Evolutionary conservation across 2,888 invertebrate species (phyloP).

Genomic region (Papilio demoleus): DNA sequence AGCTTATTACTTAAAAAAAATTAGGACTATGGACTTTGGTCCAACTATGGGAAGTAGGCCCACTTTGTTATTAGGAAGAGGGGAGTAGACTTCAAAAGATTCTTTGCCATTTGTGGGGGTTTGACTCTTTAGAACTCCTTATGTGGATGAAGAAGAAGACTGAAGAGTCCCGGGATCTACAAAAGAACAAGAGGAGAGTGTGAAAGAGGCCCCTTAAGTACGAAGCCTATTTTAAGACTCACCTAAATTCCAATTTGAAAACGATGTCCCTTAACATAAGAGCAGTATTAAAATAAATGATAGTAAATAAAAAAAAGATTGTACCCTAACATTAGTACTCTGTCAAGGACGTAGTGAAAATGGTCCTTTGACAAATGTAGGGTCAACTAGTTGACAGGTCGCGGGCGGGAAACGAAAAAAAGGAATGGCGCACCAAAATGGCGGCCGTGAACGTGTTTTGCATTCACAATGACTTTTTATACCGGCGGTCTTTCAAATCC

Average conservation of each 20-base stretch:
- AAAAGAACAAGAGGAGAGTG: too few relatives aligned
- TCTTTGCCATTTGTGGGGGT: too few relatives aligned
- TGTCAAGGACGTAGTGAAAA: constrained; percentile 47
- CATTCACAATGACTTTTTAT: constrained; percentile 36
- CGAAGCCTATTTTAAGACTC: background rate
- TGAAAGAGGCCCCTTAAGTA: too few relatives aligned
- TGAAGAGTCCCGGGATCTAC: too few relatives aligned
- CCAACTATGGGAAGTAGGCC: too few relatives aligned
- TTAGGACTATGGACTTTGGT: too few relatives aligned
- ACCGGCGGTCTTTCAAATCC: background rate
- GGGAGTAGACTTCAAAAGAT: too few relatives aligned
- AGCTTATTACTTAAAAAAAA: too few relatives aligned
- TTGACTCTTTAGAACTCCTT: too few relatives aligned
- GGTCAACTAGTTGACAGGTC: constrained; percentile 56
- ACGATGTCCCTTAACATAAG: background rate
- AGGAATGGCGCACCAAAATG: constrained; percentile 48
- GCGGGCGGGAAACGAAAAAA: constrained; percentile 44
- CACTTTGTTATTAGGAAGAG: too few relatives aligned
- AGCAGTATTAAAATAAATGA: constrained; percentile 14
- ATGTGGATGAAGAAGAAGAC: too few relatives aligned
- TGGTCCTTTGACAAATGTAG: constrained; percentile 60
- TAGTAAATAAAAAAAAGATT: background rate
- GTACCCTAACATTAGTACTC: constrained; percentile 42
- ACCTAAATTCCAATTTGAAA: background rate
- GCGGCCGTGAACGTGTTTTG: constrained; percentile 40